phyloP scores from a whole-genome alignment of 2,797 vertebrate genomes.

The Glossophaga mutica region DNA sequence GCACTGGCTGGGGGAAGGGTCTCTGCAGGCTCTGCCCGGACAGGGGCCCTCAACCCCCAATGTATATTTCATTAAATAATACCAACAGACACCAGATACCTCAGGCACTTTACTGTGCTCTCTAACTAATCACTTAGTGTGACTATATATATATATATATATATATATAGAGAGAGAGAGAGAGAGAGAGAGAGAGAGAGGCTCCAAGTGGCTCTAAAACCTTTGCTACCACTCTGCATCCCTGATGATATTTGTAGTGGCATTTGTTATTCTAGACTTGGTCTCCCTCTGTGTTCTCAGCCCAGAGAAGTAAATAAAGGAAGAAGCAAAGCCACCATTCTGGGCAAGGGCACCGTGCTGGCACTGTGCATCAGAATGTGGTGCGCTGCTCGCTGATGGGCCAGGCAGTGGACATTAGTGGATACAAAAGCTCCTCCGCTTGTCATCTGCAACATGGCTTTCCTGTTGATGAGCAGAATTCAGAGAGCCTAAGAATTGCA shows the following conservation, averaged over 20 bases:
- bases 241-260: background rate
- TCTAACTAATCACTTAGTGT: background rate
- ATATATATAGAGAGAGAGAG: too few relatives aligned
- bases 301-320: background rate
- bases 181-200: too few relatives aligned
- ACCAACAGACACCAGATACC: background rate
- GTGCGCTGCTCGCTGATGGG: background rate
- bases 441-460: background rate
- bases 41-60: background rate
- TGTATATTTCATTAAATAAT: background rate
- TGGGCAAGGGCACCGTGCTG: background rate
- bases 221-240: background rate
- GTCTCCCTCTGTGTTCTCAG: background rate
- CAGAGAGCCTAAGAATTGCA: conserved; percentile 18
- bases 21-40: background rate
- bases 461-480: conserved; percentile 52
- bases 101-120: background rate
- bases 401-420: background rate
- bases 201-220: background rate
- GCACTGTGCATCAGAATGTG: background rate
- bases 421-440: conserved; percentile 1
- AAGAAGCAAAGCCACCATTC: background rate
- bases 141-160: background rate
- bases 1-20: background rate
- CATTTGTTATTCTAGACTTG: background rate